These are phyloP conservation scores for Hoplostethus atlanticus DNA, from an alignment of 2,797 vertebrate species.

Conservation along the genomic window DNA sequence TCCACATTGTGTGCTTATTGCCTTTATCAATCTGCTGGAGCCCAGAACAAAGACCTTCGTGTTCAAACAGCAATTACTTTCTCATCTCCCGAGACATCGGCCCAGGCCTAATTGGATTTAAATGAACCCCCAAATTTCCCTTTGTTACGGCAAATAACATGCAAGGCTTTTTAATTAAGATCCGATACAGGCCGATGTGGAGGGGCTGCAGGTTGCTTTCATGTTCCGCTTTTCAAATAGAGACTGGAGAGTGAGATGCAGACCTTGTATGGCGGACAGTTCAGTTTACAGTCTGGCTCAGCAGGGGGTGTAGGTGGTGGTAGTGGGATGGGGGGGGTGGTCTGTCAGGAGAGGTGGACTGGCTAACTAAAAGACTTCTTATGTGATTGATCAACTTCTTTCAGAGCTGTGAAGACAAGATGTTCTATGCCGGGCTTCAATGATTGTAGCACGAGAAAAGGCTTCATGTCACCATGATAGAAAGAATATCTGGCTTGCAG, in stretches of 20 bases:
- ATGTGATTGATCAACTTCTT: conserved; percentile 71
- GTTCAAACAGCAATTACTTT: conserved; percentile 97
- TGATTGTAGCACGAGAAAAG: conserved; percentile 11
- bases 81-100: conserved; percentile 95
- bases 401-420: conserved; percentile 47
- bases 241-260: conserved; percentile 35
- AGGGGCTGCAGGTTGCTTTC: conserved; percentile 88
- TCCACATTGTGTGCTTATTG: conserved; percentile 88
- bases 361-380: conserved; percentile 72
- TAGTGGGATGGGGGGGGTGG: conserved; percentile 40
- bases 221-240: conserved; percentile 91
- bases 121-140: conserved; percentile 97
- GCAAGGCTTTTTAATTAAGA: conserved; percentile 99
- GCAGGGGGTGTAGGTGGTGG: conserved; percentile 51
- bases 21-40: conserved; percentile 89
- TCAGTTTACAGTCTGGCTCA: conserved; percentile 68
- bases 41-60: conserved; percentile 93
- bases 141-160: conserved; percentile 98
- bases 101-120: conserved; percentile 98
- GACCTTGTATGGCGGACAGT: conserved; percentile 48
- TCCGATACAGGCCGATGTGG: conserved; percentile 89
- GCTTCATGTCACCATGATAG: neutral
- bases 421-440: conserved; percentile 44
- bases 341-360: conserved; percentile 42
- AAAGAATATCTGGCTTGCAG: neutral